Percentiles rank a stretch among this genome's conserved stretches.
Evolutionary conservation across 2,113 vertebrate species (phyloP).

Genomic region (Ardeotis arabs): DNA sequence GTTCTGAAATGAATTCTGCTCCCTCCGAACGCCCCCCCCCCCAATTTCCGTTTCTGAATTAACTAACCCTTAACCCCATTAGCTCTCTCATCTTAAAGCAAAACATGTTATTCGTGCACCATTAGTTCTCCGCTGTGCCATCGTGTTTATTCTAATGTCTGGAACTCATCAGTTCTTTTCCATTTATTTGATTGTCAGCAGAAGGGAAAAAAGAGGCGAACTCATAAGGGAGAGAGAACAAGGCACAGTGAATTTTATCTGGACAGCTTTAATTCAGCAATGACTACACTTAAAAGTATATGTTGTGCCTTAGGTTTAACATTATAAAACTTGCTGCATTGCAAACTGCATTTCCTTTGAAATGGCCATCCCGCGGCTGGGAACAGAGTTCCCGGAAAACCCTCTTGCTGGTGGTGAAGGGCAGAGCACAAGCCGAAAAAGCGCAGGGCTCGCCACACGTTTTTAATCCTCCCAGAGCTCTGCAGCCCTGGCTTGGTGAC

Average conservation of each 20-base stretch:
- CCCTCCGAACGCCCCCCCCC: not conserved
- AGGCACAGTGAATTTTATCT: not conserved
- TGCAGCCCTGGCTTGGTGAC: not conserved
- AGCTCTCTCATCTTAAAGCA: conserved; percentile 51
- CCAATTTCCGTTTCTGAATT: conserved; percentile 43
- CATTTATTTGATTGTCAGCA: conserved; percentile 4
- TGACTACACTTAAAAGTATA: not conserved
- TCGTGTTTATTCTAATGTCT: conserved; percentile 45
- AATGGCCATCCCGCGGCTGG: not conserved
- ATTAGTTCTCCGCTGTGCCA: conserved; percentile 23
- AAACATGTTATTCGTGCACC: conserved; percentile 47
- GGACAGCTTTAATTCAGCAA: not conserved
- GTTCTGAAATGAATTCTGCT: conserved; percentile 57
- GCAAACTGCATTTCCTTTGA: not conserved
- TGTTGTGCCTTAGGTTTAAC: not conserved
- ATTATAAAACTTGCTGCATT: not conserved
- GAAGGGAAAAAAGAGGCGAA: not conserved
- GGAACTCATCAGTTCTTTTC: conserved; percentile 60
- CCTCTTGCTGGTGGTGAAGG: not conserved
- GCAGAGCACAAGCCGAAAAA: not conserved
- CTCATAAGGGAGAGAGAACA: not conserved
- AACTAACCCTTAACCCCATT: conserved; percentile 66
- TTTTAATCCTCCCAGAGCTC: not conserved
- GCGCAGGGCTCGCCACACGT: not conserved
- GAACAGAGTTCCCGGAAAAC: conserved; percentile 39